Conservation (phyloP, 2,888 invertebrate species). For the Sepiola atlantica region DNA sequence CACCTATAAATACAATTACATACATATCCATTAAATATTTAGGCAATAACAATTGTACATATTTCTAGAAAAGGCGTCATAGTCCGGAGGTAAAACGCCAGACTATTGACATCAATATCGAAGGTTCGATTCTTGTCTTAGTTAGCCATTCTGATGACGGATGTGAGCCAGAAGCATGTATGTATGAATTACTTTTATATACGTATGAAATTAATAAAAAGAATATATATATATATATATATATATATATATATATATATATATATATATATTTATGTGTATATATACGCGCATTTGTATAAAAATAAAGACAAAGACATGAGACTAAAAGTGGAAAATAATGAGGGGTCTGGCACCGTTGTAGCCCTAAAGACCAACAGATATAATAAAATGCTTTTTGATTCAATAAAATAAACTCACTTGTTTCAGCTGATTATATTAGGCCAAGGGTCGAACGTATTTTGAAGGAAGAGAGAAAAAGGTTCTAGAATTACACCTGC, state of each 20-base stretch:
- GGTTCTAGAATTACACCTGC: neutral
- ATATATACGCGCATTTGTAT: neutral
- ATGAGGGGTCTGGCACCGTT: neutral
- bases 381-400: slow-evolving; percentile 32
- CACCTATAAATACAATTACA: no score
- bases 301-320: neutral
- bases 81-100: no score
- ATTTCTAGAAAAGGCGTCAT: no score
- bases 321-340: neutral
- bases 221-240: neutral
- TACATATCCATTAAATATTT: no score
- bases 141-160: no score
- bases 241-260: neutral
- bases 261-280: neutral
- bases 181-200: no score
- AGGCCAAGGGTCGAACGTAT: neutral
- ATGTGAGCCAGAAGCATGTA: no score
- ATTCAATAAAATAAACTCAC: slow-evolving; percentile 14
- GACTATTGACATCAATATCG: no score
- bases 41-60: no score
- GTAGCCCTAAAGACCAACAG: slow-evolving; percentile 17
- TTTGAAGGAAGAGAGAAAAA: neutral
- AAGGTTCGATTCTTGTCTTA: no score
- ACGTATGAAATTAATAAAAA: no score
- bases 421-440: neutral